These are phyloP conservation scores for Saguinus imperator DNA, from an alignment of 2,113 vertebrate species.

Conservation along the genomic window DNA sequence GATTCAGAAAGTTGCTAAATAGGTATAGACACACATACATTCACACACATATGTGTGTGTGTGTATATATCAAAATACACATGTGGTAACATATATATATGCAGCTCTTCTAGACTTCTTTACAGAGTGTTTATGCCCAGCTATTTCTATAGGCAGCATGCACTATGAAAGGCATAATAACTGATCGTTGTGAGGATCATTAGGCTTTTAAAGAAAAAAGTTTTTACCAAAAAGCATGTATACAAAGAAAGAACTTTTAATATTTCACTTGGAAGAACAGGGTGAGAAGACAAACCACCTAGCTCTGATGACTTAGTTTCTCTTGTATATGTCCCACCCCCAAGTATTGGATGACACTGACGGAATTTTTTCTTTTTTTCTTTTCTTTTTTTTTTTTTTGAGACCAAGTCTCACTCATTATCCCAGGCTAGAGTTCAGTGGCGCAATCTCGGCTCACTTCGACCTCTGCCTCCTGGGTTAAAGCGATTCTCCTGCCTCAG, in stretches of 20 bases:
- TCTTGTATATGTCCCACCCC: background rate
- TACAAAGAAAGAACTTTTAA: background rate
- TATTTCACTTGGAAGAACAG: background rate
- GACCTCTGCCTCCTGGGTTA: too few species aligned
- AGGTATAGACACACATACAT: background rate
- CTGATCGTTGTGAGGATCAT: slow-evolving; percentile 1
- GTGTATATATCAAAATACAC: too few species aligned
- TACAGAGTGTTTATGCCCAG: background rate
- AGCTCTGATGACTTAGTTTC: background rate
- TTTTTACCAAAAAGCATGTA: background rate
- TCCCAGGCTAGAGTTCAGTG: too few species aligned
- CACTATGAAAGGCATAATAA: background rate
- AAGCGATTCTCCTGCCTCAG: too few species aligned
- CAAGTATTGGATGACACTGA: background rate
- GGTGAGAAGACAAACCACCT: background rate
- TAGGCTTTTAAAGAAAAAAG: background rate
- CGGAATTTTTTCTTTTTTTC: too few species aligned
- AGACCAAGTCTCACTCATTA: too few species aligned
- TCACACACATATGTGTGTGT: background rate
- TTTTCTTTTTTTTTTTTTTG: too few species aligned
- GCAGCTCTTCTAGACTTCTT: background rate
- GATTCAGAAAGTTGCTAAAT: background rate
- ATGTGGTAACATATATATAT: background rate
- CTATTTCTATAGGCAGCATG: background rate
- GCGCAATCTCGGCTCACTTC: too few species aligned